phyloP scores from a whole-genome alignment of 2,113 vertebrate species.

The Varanus salvator region DNA sequence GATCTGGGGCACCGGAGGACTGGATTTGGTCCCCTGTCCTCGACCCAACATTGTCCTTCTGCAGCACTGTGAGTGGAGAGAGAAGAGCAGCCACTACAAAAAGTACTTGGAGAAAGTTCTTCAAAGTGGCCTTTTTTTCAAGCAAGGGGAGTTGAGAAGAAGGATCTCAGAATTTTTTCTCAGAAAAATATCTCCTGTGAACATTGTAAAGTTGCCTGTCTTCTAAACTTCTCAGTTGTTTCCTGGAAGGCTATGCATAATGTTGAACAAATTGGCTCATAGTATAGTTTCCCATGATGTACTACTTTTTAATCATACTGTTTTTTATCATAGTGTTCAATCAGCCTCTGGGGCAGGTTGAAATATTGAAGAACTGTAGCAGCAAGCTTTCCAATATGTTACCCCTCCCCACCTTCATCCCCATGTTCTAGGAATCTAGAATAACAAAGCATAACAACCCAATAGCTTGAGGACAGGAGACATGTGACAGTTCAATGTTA shows the following conservation, averaged over 20 bases:
- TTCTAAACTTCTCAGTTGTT: constrained; percentile 12
- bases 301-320: constrained; percentile 45
- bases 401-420: not conserved
- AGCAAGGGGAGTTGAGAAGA: not conserved
- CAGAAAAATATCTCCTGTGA: too few relatives aligned
- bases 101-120: not conserved
- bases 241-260: constrained; percentile 7
- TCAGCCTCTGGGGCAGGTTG: constrained; percentile 43
- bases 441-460: not conserved
- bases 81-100: not conserved
- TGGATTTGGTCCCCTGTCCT: too few relatives aligned
- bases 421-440: constrained; percentile 22
- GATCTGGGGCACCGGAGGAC: too few relatives aligned
- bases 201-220: constrained; percentile 34
- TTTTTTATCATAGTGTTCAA: constrained; percentile 34
- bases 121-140: not conserved
- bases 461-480: not conserved
- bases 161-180: not conserved
- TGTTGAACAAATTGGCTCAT: constrained; percentile 50
- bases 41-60: too few relatives aligned
- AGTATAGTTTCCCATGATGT: constrained; percentile 33
- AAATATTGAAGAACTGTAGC: constrained; percentile 7
- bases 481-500: not conserved
- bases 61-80: too few relatives aligned
- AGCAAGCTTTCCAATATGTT: constrained; percentile 20